Evolutionary conservation across 2,888 invertebrate species (phyloP), one percentile per base, ranked within the genome.

Genomic region (Pseudanteris insignis): DNA sequence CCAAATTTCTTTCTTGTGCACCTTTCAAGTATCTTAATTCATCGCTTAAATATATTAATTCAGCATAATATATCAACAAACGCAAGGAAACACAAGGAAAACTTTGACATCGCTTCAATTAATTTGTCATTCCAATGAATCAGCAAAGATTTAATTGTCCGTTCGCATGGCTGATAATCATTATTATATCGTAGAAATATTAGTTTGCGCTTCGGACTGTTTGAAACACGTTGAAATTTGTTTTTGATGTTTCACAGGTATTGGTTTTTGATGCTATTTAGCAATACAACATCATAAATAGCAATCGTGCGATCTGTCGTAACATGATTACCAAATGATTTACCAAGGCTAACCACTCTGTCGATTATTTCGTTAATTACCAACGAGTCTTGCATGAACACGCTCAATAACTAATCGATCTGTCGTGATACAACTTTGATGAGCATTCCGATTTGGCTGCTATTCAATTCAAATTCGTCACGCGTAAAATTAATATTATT

Each of bases 291-390:
- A 44, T 51, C 46, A 41, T 53, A 55, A 55, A 63, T 61, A 54
- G 63, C 58, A 65, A 63, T 65, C 53, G 51, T 21, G 28, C 44
- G 47, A 61, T 60, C 51, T 21, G 38, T 55, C 47, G 40, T 61
- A 58, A 65, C 55, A 33, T 41, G 65, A 62, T 66, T 66, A 64
- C 53, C 43, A 41, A 59, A 50, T 62, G 54, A 61, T 54, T 61
- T 58, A 63, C 61, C 48, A 46, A 44, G 58, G 47, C 48, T 61
- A 54, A 66, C 64, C 64, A 66, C 59, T 66, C 47, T 53, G 62
- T 37, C 54, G 62, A 66, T 66, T 66, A 66, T 57, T 53, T 62
- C 51, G 53, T 53, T 66, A 64, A 64, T 66, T 66, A 44, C 61
- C 59, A 44, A 33, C 61, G 58, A 57, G 53, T 48, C 48, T 57